Percentiles rank a stretch among this genome's conserved stretches.
phyloP scores from a whole-genome alignment of 2,113 vertebrate genomes.

The Ellobius talpinus region DNA sequence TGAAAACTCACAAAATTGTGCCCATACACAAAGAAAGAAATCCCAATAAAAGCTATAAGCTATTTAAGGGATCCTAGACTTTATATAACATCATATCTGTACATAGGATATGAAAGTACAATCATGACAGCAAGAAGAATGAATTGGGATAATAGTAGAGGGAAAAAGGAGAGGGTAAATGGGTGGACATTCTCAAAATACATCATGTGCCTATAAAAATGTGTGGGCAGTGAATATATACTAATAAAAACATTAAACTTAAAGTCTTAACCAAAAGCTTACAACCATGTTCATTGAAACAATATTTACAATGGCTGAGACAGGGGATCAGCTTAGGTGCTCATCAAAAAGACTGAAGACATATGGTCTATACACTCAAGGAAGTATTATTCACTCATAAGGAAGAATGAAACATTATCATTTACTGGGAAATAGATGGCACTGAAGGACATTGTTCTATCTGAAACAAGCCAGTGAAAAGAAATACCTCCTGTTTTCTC shows the following conservation, averaged over 20 bases:
- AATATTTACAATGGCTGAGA: background rate
- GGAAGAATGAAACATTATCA: background rate
- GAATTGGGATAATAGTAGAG: too few relatives aligned
- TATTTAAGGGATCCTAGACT: too few relatives aligned
- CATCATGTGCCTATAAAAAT: too few relatives aligned
- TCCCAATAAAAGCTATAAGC: too few relatives aligned
- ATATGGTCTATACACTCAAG: background rate
- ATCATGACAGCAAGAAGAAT: too few relatives aligned
- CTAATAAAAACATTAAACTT: background rate
- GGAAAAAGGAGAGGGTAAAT: too few relatives aligned
- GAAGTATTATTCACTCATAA: background rate
- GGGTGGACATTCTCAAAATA: too few relatives aligned
- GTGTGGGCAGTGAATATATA: background rate
- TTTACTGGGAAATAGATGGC: background rate
- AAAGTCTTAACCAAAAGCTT: background rate
- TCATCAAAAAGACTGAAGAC: background rate
- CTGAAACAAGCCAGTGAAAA: background rate
- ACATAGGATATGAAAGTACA: too few relatives aligned
- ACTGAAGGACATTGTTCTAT: background rate
- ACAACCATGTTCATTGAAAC: background rate
- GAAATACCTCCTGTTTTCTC: background rate
- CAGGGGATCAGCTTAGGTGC: background rate
- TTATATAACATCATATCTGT: too few relatives aligned
- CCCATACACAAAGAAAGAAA: background rate
- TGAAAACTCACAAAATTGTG: background rate